phyloP scores from a whole-genome alignment of 2,888 invertebrate genomes.

The Encarsia formosa region DNA sequence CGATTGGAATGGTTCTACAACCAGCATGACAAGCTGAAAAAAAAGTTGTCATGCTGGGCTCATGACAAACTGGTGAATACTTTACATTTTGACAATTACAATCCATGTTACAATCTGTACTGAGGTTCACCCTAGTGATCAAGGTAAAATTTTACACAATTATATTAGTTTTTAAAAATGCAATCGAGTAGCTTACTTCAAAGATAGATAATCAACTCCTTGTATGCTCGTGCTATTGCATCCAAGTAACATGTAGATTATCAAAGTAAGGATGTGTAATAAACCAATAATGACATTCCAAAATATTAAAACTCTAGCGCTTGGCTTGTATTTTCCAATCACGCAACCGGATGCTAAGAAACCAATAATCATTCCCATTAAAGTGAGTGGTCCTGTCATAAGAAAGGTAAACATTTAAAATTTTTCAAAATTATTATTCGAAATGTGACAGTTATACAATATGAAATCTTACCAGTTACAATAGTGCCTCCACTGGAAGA shows the following conservation, averaged over 20 bases:
- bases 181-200: constrained; percentile 39
- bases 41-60: constrained; percentile 56
- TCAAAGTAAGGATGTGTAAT: constrained; percentile 55
- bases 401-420: too few relatives aligned
- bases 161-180: not conserved
- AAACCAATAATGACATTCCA: constrained; percentile 63
- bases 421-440: too few relatives aligned
- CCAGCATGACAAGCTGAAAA: constrained; percentile 74
- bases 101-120: constrained; percentile 56
- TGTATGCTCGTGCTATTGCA: constrained; percentile 50
- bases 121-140: constrained; percentile 57
- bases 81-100: constrained; percentile 59
- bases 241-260: constrained; percentile 57
- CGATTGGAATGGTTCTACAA: constrained; percentile 52
- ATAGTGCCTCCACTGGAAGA: constrained; percentile 64
- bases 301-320: constrained; percentile 56
- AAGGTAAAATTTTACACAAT: not conserved
- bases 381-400: constrained; percentile 54
- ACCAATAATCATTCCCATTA: constrained; percentile 60
- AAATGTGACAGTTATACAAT: too few relatives aligned
- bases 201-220: constrained; percentile 43
- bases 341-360: constrained; percentile 59
- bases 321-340: constrained; percentile 60
- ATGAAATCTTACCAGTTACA: constrained; percentile 64
- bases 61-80: constrained; percentile 64